Conservation (phyloP, 2,888 invertebrate species). For the Nomada lathburiana region DNA sequence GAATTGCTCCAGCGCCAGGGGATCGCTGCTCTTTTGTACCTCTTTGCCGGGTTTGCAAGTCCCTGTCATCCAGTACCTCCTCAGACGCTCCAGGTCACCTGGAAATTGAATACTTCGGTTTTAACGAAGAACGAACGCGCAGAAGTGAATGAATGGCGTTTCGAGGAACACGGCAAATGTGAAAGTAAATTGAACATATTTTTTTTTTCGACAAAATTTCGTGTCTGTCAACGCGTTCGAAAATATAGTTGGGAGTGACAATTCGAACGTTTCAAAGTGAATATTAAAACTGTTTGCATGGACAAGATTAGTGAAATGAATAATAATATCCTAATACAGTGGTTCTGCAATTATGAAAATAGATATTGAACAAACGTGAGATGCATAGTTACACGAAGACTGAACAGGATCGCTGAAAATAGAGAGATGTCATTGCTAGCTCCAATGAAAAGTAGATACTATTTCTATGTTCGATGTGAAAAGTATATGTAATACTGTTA, state of each 20-base stretch:
- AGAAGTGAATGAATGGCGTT: neutral
- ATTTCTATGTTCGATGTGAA: no score
- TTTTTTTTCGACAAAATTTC: neutral
- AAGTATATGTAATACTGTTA: no score
- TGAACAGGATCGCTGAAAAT: no score
- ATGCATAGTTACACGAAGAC: no score
- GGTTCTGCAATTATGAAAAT: neutral
- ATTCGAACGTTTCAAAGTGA: no score
- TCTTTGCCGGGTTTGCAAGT: slow-evolving; percentile 97
- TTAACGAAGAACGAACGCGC: neutral
- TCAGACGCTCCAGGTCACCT: slow-evolving; percentile 96
- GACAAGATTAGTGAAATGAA: no score
- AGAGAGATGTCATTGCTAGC: no score
- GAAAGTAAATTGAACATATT: neutral
- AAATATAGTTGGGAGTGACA: no score
- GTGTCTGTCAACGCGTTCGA: no score
- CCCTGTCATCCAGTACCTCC: slow-evolving; percentile 99
- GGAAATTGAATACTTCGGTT: slow-evolving; percentile 36
- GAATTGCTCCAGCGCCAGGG: slow-evolving; percentile 97
- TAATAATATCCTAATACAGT: no score
- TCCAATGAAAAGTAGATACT: no score
- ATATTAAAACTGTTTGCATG: no score
- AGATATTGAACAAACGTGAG: neutral
- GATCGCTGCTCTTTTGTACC: slow-evolving; percentile 95
- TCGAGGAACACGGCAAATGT: neutral